A percentile compares a stretch with the other conserved stretches of the same genome.
phyloP scores from a whole-genome alignment of 1,140 invertebrate genomes.

The Atta texana region DNA sequence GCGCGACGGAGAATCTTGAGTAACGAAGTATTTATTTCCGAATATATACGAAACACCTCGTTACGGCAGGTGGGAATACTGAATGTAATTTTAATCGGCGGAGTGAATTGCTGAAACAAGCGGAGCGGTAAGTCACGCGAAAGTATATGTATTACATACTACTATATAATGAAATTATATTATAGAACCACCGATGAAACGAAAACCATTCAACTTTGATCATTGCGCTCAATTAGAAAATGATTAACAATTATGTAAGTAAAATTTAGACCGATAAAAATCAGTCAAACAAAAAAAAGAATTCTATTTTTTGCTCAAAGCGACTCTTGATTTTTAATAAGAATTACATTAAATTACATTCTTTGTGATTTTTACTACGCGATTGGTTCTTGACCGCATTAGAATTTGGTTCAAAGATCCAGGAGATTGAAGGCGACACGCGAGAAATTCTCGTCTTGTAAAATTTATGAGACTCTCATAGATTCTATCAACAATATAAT shows the following conservation, averaged over 20 bases:
- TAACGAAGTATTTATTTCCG: slow-evolving; percentile 10
- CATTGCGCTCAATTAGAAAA: not conserved
- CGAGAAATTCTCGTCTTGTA: slow-evolving; percentile 56
- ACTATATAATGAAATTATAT: too few relatives aligned
- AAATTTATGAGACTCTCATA: slow-evolving; percentile 65
- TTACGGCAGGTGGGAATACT: not conserved
- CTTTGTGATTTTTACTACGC: not conserved
- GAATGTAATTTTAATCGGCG: not conserved
- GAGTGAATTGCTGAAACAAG: slow-evolving; percentile 5
- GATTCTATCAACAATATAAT: slow-evolving; percentile 60
- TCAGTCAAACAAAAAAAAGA: too few relatives aligned
- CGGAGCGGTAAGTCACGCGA: not conserved
- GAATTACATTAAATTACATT: too few relatives aligned
- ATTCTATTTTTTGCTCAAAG: too few relatives aligned
- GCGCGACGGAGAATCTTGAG: not conserved
- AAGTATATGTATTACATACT: not conserved
- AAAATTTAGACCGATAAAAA: too few relatives aligned
- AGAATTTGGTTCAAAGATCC: slow-evolving; percentile 37
- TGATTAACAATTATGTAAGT: not conserved
- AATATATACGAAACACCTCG: not conserved
- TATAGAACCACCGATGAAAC: not conserved
- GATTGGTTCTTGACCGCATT: slow-evolving; percentile 40
- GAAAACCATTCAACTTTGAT: not conserved
- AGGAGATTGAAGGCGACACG: not conserved
- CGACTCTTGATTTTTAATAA: too few relatives aligned